A percentile compares a stretch with the other conserved stretches of the same genome.
These are phyloP conservation scores for Griposia aprilina DNA, from an alignment of 2,888 invertebrate genomes.

Conservation along the genomic window DNA sequence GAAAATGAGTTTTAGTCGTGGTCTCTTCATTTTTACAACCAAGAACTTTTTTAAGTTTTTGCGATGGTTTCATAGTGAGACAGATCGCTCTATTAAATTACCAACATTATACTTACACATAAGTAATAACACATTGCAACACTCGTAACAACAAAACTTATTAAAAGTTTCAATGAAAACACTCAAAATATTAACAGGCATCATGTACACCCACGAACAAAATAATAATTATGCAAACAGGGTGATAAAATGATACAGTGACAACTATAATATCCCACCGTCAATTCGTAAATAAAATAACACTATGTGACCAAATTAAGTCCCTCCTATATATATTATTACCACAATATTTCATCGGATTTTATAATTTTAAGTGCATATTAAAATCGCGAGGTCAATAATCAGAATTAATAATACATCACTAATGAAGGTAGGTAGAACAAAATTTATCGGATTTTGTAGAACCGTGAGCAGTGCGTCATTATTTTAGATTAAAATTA, in stretches of 20 bases:
- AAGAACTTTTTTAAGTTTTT: background rate
- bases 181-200: background rate
- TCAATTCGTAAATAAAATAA: constrained; percentile 25
- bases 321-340: constrained; percentile 12
- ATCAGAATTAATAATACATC: constrained; percentile 17
- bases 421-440: constrained; percentile 27
- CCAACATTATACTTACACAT: background rate
- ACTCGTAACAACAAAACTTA: background rate
- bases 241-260: constrained; percentile 6
- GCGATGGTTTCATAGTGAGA: too few relatives aligned
- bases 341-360: constrained; percentile 34
- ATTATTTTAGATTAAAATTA: constrained; percentile 25
- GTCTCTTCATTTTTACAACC: background rate
- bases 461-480: background rate
- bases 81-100: background rate
- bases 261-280: background rate
- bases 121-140: too few relatives aligned
- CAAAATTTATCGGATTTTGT: constrained; percentile 26
- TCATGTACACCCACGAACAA: background rate
- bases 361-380: constrained; percentile 33
- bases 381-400: constrained; percentile 29
- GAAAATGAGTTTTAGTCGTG: too few relatives aligned
- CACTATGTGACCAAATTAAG: constrained; percentile 5
- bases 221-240: constrained; percentile 30
- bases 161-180: background rate